Percentiles rank a stretch among this genome's conserved stretches.
Evolutionary conservation across 2,113 vertebrate genomes (phyloP).

Genomic region (Alethe castanea): DNA sequence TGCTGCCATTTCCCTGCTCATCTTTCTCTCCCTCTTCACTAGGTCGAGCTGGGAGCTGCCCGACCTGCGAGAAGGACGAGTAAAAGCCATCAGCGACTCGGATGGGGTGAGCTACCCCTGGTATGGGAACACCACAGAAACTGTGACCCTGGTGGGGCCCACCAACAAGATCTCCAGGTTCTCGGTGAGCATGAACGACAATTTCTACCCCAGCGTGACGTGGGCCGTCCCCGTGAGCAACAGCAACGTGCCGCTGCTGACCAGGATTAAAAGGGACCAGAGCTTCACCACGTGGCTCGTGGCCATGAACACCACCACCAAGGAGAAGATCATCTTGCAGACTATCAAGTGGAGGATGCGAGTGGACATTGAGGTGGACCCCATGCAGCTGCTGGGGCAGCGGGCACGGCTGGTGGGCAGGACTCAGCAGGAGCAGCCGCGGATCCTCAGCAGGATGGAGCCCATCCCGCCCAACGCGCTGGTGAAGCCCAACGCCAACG

Average conservation of each 20-base stretch:
- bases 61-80: constrained; percentile 89
- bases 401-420: constrained; percentile 89
- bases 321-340: constrained; percentile 95
- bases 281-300: constrained; percentile 99
- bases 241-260: constrained; percentile 91
- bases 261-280: constrained; percentile 95
- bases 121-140: constrained; percentile 98
- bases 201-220: constrained; percentile 98
- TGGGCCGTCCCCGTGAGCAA: constrained; percentile 98
- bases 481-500: constrained; percentile 95
- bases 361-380: constrained; percentile 92
- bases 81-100: constrained; percentile 96
- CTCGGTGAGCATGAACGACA: constrained; percentile 98
- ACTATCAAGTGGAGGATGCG: constrained; percentile 98
- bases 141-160: constrained; percentile 90
- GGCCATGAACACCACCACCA: constrained; percentile 91
- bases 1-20: background rate
- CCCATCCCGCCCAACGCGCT: constrained; percentile 91
- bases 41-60: constrained; percentile 99
- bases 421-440: constrained; percentile 93
- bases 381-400: constrained; percentile 87
- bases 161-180: constrained; percentile 93
- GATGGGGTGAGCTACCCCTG: constrained; percentile 98
- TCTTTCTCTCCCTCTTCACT: background rate
- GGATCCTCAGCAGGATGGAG: constrained; percentile 93